phyloP scores from a whole-genome alignment of 2,888 invertebrate genomes.

The Eulithis testata region DNA sequence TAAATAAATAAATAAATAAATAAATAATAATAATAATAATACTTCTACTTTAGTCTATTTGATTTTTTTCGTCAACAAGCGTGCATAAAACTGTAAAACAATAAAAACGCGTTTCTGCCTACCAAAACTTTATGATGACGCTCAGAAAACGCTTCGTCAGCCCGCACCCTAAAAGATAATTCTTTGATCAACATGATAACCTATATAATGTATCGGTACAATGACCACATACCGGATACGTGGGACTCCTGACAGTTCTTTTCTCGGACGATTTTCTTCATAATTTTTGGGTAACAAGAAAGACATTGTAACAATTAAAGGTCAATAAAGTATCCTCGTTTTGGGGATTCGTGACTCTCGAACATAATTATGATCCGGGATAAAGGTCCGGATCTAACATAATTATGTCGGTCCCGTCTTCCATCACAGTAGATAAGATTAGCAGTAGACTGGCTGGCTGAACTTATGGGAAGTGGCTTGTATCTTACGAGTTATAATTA shows the following conservation, averaged over 20 bases:
- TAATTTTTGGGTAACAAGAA: constrained; percentile 36
- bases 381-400: constrained; percentile 62
- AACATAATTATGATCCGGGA: constrained; percentile 65
- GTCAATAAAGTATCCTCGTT: constrained; percentile 35
- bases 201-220: not conserved
- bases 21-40: too few species aligned
- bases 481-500: too few species aligned
- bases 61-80: too few species aligned
- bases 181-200: not conserved
- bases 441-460: constrained; percentile 12
- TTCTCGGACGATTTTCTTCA: constrained; percentile 7
- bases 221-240: not conserved
- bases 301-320: constrained; percentile 32
- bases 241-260: constrained; percentile 6
- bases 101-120: too few species aligned
- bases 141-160: not conserved
- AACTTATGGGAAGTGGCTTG: too few species aligned
- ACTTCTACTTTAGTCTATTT: too few species aligned
- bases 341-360: constrained; percentile 35
- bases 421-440: constrained; percentile 20
- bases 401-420: constrained; percentile 52
- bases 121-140: too few species aligned
- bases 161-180: not conserved
- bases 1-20: too few species aligned
- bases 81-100: too few species aligned